Evolutionary conservation across 2,113 vertebrate genomes (phyloP).

Genomic region (Polypterus bichir): DNA sequence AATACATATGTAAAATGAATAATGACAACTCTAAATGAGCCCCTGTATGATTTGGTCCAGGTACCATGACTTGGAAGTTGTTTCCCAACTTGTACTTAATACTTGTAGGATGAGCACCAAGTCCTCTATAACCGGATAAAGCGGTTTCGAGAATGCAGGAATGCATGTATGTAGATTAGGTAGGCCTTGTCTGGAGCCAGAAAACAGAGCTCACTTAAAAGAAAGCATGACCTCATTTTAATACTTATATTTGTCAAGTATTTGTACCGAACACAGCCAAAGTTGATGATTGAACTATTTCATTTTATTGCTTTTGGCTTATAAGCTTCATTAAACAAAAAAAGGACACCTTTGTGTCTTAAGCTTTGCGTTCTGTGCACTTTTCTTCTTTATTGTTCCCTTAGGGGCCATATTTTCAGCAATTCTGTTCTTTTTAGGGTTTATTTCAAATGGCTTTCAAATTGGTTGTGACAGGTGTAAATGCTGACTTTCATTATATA

Average conservation of each 20-base stretch:
- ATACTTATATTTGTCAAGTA: constrained; percentile 5
- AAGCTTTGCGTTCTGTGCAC: constrained; percentile 4
- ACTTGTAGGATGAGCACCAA: too few relatives aligned
- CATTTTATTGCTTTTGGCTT: constrained; percentile 8
- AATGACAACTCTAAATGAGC: too few relatives aligned
- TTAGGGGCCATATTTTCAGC: constrained; percentile 2
- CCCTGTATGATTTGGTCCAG: too few relatives aligned
- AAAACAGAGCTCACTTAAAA: constrained; percentile 1
- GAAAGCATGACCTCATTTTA: constrained; percentile 5
- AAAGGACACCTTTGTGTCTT: constrained; percentile 10
- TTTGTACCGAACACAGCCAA: neutral
- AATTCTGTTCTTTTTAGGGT: constrained; percentile 4
- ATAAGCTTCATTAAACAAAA: constrained; percentile 12
- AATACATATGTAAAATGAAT: too few relatives aligned
- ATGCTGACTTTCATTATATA: neutral
- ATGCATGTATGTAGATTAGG: too few relatives aligned
- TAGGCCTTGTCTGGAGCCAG: neutral
- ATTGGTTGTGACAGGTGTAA: neutral
- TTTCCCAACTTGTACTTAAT: too few relatives aligned
- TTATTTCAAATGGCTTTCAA: neutral
- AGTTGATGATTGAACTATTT: constrained; percentile 4
- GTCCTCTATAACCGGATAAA: too few relatives aligned
- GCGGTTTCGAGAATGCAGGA: too few relatives aligned
- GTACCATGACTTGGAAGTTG: too few relatives aligned
- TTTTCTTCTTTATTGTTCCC: constrained; percentile 7